Evolutionary conservation across 2,113 vertebrate species (phyloP).

Genomic region (Hypanus sabinus): DNA sequence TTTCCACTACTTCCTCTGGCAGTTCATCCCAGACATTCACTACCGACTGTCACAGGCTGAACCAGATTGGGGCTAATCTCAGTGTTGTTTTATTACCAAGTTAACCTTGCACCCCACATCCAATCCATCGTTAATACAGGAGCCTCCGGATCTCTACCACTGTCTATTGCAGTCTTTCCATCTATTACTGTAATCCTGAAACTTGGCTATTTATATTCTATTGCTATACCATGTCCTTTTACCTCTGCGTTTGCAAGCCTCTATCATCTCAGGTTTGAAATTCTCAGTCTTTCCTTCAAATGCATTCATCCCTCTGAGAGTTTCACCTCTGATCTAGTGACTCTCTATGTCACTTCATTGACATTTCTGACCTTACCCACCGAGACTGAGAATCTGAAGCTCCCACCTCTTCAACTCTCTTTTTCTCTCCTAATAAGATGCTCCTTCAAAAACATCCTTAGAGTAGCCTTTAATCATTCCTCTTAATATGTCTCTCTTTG

Average conservation of each 20-base stretch:
- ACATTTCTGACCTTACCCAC: background rate
- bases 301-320: background rate
- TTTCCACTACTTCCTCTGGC: too few relatives aligned
- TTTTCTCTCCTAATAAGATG: background rate
- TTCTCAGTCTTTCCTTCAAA: background rate
- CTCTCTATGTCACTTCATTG: background rate
- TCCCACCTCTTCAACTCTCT: background rate
- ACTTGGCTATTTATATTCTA: background rate
- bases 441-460: background rate
- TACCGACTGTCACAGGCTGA: background rate
- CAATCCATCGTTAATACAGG: background rate
- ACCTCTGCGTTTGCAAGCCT: background rate
- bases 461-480: background rate
- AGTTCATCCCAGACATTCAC: too few relatives aligned
- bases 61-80: background rate
- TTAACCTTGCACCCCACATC: background rate
- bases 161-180: background rate
- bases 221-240: too few relatives aligned
- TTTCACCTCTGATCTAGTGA: background rate
- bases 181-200: background rate
- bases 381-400: background rate
- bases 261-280: background rate
- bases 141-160: background rate
- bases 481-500: background rate
- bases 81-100: background rate